phyloP scores from a whole-genome alignment of 2,113 vertebrate genomes.

The Macrotus californicus region DNA sequence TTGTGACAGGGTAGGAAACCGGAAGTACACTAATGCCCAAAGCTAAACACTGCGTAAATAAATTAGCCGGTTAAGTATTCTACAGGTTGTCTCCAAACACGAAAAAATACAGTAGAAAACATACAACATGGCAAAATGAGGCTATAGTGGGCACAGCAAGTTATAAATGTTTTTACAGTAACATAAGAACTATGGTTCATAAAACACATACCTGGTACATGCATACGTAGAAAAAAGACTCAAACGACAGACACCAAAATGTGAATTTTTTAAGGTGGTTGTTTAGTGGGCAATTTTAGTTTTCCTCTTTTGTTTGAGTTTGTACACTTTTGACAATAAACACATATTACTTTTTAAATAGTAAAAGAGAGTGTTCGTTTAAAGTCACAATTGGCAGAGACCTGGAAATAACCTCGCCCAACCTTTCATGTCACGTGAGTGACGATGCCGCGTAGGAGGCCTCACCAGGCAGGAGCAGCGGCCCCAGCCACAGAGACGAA shows the following conservation, averaged over 20 bases:
- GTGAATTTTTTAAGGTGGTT: not conserved
- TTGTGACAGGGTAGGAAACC: not conserved
- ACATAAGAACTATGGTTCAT: not conserved
- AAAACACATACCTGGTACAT: not conserved
- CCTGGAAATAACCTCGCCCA: not conserved
- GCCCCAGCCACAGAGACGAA: not conserved
- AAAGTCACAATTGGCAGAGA: not conserved
- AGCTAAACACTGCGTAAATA: not conserved
- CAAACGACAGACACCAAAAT: not conserved
- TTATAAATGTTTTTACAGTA: not conserved
- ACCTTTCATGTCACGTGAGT: not conserved
- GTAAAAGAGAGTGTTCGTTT: not conserved
- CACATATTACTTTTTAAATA: not conserved
- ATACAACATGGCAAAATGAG: not conserved
- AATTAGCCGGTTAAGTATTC: not conserved
- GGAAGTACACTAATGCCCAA: not conserved
- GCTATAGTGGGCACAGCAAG: not conserved
- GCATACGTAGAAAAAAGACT: not conserved
- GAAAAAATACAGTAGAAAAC: not conserved
- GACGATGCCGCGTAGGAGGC: not conserved
- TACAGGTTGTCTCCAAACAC: not conserved
- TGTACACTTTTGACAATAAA: not conserved
- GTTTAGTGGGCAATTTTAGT: not conserved
- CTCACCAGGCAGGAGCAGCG: not conserved
- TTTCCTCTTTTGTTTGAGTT: conserved; percentile 3